Evolutionary conservation across 2,888 invertebrate species (phyloP).

Genomic region (Girardia tigrina): DNA sequence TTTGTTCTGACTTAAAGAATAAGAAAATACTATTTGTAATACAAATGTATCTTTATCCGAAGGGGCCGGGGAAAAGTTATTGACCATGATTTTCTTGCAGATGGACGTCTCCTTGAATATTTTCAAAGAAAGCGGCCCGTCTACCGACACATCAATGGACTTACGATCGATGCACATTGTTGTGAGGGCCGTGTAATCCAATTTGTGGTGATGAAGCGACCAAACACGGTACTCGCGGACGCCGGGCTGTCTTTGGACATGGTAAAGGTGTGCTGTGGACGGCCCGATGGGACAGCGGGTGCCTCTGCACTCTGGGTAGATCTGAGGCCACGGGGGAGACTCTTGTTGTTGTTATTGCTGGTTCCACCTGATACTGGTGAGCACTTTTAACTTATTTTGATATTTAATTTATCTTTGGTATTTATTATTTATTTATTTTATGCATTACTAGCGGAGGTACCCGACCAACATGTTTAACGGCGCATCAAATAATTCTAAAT

Average conservation of each 20-base stretch:
- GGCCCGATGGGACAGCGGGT: background rate
- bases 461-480: no score
- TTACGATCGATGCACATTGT: conserved; percentile 21
- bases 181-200: background rate
- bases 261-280: background rate
- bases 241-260: background rate
- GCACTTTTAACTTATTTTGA: background rate
- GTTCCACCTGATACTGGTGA: background rate
- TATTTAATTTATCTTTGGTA: no score
- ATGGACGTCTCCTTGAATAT: conserved; percentile 16
- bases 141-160: background rate
- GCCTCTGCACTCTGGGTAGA: background rate
- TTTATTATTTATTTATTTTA: no score
- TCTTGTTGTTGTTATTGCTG: background rate
- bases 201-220: conserved; percentile 24
- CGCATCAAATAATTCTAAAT: no score
- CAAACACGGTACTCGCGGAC: conserved; percentile 1
- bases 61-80: no score
- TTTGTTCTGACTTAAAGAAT: no score
- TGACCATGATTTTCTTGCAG: no score
- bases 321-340: conserved; percentile 18
- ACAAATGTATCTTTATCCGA: no score
- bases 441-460: no score
- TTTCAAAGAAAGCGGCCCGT: background rate
- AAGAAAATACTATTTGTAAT: no score